phyloP scores from a whole-genome alignment of 2,797 vertebrate species.

The Squalus acanthias region DNA sequence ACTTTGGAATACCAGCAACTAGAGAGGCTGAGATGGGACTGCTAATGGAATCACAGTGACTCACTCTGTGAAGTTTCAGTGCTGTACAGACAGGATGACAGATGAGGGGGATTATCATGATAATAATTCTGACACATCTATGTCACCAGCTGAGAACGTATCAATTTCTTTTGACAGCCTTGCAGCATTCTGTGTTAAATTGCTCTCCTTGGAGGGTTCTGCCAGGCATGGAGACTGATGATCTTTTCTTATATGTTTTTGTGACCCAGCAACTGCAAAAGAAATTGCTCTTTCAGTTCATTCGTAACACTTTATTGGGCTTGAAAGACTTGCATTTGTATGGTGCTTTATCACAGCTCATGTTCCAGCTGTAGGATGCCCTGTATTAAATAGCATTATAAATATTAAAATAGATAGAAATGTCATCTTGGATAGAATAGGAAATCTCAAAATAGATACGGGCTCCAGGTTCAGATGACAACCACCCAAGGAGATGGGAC shows the following conservation, averaged over 20 bases:
- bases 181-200: not conserved
- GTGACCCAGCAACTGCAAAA: not conserved
- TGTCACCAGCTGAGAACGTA: slow-evolving; percentile 12
- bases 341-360: not conserved
- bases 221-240: not conserved
- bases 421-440: not conserved
- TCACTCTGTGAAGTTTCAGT: slow-evolving; percentile 27
- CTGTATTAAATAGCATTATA: not conserved
- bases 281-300: not conserved
- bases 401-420: slow-evolving; percentile 14
- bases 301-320: not conserved
- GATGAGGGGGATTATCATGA: slow-evolving; percentile 19
- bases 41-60: not conserved
- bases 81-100: not conserved
- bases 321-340: not conserved
- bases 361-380: not conserved
- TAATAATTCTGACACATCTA: not conserved
- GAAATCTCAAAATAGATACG: slow-evolving; percentile 25
- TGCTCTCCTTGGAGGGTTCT: not conserved
- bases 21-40: slow-evolving; percentile 14
- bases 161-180: not conserved
- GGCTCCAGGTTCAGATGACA: not conserved
- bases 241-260: slow-evolving; percentile 6
- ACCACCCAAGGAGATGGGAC: no score
- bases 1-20: not conserved